Conservation (phyloP, 1,140 invertebrate species). For the Schlechtendalia chinensis region DNA sequence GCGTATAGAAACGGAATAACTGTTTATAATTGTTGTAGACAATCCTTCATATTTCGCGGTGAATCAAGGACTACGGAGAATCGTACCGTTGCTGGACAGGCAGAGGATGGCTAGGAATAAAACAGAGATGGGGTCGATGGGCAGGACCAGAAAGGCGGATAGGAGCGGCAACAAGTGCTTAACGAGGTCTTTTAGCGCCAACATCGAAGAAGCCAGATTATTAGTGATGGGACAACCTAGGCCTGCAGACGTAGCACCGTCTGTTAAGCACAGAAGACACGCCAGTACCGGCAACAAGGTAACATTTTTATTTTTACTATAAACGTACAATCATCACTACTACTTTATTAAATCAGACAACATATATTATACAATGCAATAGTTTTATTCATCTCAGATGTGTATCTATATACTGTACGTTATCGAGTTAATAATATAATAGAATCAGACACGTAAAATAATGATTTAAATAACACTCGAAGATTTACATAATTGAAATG, state of each 20-base stretch:
- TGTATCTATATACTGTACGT: too few species aligned
- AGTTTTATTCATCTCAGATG: too few species aligned
- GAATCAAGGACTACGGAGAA: conserved; percentile 23
- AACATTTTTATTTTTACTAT: conserved; percentile 5
- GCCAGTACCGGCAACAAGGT: conserved; percentile 38
- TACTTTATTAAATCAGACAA: neutral
- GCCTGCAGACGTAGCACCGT: conserved; percentile 37
- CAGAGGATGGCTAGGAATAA: conserved; percentile 40
- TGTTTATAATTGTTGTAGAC: conserved; percentile 34
- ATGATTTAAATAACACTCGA: too few species aligned
- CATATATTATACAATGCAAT: neutral
- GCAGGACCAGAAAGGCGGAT: conserved; percentile 28
- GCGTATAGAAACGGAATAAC: neutral
- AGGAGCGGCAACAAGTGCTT: conserved; percentile 37
- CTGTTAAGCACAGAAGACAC: conserved; percentile 42
- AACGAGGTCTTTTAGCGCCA: conserved; percentile 40
- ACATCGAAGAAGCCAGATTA: conserved; percentile 40
- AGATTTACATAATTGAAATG: too few species aligned
- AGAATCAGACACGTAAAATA: too few species aligned
- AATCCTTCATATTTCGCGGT: conserved; percentile 41
- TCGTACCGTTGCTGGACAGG: conserved; percentile 14
- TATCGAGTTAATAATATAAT: too few species aligned
- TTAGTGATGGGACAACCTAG: conserved; percentile 41
- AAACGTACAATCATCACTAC: neutral
- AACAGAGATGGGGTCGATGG: conserved; percentile 31